Conservation (phyloP, 1,140 invertebrate species). For the Proctacanthus coquilletti region DNA sequence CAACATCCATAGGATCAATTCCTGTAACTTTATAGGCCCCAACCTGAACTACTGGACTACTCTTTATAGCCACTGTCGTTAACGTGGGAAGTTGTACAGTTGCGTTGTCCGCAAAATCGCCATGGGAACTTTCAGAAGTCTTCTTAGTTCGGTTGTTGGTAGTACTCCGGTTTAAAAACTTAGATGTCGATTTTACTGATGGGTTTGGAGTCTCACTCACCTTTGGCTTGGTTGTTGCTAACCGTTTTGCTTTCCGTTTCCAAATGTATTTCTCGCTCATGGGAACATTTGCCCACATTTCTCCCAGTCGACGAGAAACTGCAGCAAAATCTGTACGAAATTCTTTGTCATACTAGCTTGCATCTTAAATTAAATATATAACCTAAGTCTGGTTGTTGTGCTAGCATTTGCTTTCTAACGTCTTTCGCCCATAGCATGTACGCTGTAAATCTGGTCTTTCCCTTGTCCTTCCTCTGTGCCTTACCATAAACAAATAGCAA, state of each 20-base stretch:
- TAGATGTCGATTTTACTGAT: background rate
- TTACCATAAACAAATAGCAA: constrained; percentile 49
- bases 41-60: too few relatives aligned
- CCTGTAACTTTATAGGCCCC: constrained; percentile 50
- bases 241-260: constrained; percentile 40
- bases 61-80: too few relatives aligned
- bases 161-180: background rate
- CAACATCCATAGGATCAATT: constrained; percentile 76
- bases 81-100: constrained; percentile 17
- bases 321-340: constrained; percentile 60
- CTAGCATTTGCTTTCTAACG: constrained; percentile 52
- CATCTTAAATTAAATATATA: constrained; percentile 1
- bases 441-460: constrained; percentile 62
- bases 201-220: background rate
- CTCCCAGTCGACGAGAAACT: constrained; percentile 63
- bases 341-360: too few relatives aligned
- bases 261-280: constrained; percentile 31
- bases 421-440: constrained; percentile 84
- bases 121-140: constrained; percentile 1
- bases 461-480: constrained; percentile 61
- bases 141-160: constrained; percentile 3
- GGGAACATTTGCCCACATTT: constrained; percentile 65
- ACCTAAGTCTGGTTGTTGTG: constrained; percentile 53
- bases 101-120: too few relatives aligned
- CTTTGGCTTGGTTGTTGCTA: constrained; percentile 26